These are phyloP conservation scores for Macquaria ambigua DNA, from an alignment of 2,113 vertebrate genomes.

Conservation along the genomic window DNA sequence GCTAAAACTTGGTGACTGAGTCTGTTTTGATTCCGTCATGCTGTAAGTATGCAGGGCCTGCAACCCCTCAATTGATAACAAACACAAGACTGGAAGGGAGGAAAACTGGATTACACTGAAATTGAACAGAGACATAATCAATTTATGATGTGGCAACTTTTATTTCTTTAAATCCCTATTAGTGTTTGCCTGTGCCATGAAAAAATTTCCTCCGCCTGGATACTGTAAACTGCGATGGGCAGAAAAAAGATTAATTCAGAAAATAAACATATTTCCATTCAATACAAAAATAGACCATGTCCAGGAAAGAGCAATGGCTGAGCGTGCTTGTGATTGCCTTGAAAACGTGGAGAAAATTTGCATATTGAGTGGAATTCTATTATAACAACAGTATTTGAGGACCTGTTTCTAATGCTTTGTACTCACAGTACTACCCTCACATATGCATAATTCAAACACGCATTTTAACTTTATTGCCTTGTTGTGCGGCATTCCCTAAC, in stretches of 20 bases:
- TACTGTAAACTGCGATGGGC: conserved; percentile 13
- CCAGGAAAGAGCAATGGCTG: conserved; percentile 17
- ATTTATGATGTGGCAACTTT: conserved; percentile 55
- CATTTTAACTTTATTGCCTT: conserved; percentile 25
- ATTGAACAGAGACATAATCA: conserved; percentile 35
- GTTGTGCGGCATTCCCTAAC: not conserved
- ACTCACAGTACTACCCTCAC: conserved; percentile 42
- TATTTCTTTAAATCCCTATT: conserved; percentile 38
- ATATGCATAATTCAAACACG: conserved; percentile 57
- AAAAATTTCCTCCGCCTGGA: conserved; percentile 34
- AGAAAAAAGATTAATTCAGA: conserved; percentile 15
- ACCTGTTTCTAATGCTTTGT: conserved; percentile 49
- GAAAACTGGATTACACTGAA: conserved; percentile 33
- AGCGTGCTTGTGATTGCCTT: conserved; percentile 43
- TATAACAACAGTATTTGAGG: conserved; percentile 53
- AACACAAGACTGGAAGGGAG: not conserved
- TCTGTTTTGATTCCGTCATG: not conserved
- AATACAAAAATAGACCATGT: conserved; percentile 33
- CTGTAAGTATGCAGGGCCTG: conserved; percentile 35
- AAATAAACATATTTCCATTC: conserved; percentile 59
- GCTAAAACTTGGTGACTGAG: not conserved
- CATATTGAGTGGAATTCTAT: conserved; percentile 74
- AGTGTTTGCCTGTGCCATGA: conserved; percentile 20
- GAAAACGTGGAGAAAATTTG: conserved; percentile 57
- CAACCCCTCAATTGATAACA: conserved; percentile 18